Conservation (phyloP, 2,888 invertebrate genomes). For the Mactromeris polynyma region DNA sequence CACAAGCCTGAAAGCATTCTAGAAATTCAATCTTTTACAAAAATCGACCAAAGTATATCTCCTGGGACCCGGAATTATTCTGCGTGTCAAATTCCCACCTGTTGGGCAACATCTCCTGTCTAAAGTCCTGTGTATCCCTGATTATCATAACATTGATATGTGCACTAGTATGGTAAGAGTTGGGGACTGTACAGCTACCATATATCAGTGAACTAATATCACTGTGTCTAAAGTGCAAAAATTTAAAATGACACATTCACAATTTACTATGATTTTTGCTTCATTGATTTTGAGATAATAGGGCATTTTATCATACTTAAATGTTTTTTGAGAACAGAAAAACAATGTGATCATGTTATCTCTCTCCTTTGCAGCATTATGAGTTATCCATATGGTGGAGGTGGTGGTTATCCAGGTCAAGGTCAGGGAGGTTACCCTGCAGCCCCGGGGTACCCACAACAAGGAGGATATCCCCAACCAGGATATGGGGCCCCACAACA, state of each 20-base stretch:
- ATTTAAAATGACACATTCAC: not conserved
- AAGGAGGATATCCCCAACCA: constrained; percentile 3
- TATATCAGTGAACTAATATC: not conserved
- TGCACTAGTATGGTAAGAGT: no score
- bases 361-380: constrained; percentile 17
- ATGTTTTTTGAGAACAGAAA: not conserved
- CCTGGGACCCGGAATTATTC: no score
- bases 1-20: no score
- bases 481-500: constrained; percentile 56
- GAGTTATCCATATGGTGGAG: constrained; percentile 65
- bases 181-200: not conserved
- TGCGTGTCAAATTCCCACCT: no score
- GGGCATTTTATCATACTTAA: not conserved
- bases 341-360: not conserved
- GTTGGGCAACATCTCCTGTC: no score
- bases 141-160: no score
- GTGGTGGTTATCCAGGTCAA: constrained; percentile 63
- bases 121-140: no score
- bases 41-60: no score
- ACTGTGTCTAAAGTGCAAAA: not conserved
- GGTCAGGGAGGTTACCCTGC: constrained; percentile 55
- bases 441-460: constrained; percentile 60
- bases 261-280: not conserved
- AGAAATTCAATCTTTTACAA: no score
- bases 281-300: not conserved